Base-by-base conservation (phyloP, 2,888 invertebrate species). In the Cataglyphis altisquamis region DNA sequence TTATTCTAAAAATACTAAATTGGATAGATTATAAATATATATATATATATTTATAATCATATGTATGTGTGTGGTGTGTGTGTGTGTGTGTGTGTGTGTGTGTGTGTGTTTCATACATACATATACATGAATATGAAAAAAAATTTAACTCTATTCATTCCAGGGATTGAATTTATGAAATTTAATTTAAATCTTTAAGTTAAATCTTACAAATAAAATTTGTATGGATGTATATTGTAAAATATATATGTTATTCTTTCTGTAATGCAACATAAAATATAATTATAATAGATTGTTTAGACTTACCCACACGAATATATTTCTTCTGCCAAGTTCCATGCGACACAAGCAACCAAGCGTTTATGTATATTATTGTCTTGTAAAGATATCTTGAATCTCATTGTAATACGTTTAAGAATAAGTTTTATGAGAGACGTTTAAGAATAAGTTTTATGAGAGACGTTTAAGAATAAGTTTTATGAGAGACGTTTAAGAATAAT, bases 291-390 rank as follows among this genome's bases (percentile, higher is more conserved):
- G 15, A 36, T 66, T 66, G 2, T 63, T 73, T 78, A 25, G 25
- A 72, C 84, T 95, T 95, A 98, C 98, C 98, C 97, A 91, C 97
- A 97, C 36, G 98, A 98, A 95, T 97, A 98, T 68, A 99, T 97
- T 95, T 99, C 99, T 94, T 99, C 99, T 41, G 98, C 97, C 90
- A 97, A 98, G 94, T 97, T 98, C 99, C 99, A 99, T 89, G 98
- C 98, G 18, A 98, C 97, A 94, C 98, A 98, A 84, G 98, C 97
- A 15, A 98, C 97, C n/a, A 98, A 96, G 91, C 97, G 97, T 85
- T 95, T 95, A 94, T 98, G 97, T 82, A 97, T 97, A 29, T 97
- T 96, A 91, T 97, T 97, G 92, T 97, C 97, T 90, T 97, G 97
- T 85, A 97, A 82, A 29, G 93, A 93, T 91, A 94, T 92, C 90